These are phyloP conservation scores for Acleris sparsana DNA, from an alignment of 2,888 invertebrate species.

Conservation along the genomic window DNA sequence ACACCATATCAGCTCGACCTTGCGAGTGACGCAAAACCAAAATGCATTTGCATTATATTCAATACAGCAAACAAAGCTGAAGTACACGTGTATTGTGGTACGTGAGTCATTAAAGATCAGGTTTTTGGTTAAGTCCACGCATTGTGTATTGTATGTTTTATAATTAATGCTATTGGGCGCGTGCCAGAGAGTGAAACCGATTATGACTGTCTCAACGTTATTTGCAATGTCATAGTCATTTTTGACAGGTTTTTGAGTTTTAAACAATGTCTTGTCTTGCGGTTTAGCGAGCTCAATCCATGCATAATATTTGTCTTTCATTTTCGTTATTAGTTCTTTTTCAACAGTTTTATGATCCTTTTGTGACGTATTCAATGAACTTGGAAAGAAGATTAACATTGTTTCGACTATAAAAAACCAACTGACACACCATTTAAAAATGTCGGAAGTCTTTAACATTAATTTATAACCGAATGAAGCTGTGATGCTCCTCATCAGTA, in stretches of 20 bases:
- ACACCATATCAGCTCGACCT: slow-evolving; percentile 30
- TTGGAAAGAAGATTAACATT: neutral
- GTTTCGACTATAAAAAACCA: slow-evolving; percentile 9
- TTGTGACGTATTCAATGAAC: neutral
- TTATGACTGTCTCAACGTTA: slow-evolving; percentile 46
- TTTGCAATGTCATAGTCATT: slow-evolving; percentile 34
- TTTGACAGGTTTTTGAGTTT: slow-evolving; percentile 34
- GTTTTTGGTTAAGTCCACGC: slow-evolving; percentile 78
- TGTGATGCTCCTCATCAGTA: slow-evolving; percentile 67
- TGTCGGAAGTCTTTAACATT: slow-evolving; percentile 72
- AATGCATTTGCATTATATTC: slow-evolving; percentile 38
- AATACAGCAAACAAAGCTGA: slow-evolving; percentile 52
- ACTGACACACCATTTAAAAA: slow-evolving; percentile 24
- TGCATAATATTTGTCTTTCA: slow-evolving; percentile 13
- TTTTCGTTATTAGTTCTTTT: neutral
- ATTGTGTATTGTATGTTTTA: slow-evolving; percentile 71
- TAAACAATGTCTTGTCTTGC: slow-evolving; percentile 17
- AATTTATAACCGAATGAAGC: slow-evolving; percentile 66
- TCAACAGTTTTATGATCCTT: neutral
- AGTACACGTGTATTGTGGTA: slow-evolving; percentile 76
- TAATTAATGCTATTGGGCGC: slow-evolving; percentile 63
- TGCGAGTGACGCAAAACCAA: slow-evolving; percentile 30
- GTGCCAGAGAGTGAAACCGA: slow-evolving; percentile 64
- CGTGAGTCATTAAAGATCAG: slow-evolving; percentile 77
- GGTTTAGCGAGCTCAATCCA: slow-evolving; percentile 20